Evolutionary conservation across 1,140 invertebrate species (phyloP).

Genomic region (Drosophila nikananu): DNA sequence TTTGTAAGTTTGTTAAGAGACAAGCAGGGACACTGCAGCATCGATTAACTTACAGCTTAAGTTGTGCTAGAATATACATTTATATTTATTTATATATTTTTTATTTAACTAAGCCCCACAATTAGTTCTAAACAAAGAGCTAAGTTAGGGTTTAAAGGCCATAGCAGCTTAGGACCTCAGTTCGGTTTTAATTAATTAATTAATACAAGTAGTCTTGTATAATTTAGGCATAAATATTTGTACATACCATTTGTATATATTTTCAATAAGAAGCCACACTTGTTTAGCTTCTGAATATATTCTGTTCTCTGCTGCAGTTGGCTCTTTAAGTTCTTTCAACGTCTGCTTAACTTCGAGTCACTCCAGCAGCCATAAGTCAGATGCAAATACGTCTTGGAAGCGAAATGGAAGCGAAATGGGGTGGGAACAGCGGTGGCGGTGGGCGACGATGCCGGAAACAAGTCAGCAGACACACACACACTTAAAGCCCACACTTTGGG

Average conservation of each 20-base stretch:
- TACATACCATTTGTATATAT: too few species aligned
- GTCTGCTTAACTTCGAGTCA: not conserved
- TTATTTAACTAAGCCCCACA: not conserved
- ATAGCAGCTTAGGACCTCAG: too few species aligned
- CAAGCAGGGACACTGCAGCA: not conserved
- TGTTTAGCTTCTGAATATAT: too few species aligned
- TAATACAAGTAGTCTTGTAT: too few species aligned
- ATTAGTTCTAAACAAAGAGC: too few species aligned
- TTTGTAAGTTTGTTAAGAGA: not conserved
- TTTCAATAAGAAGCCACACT: too few species aligned
- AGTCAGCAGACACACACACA: conserved; percentile 9
- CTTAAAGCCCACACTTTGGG: conserved; percentile 43
- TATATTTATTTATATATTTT: not conserved
- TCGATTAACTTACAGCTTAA: not conserved
- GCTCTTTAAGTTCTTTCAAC: not conserved
- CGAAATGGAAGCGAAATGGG: too few species aligned
- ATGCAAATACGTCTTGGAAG: not conserved
- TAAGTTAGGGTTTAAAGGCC: too few species aligned
- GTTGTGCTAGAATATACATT: not conserved
- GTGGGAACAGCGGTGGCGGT: not conserved
- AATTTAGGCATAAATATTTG: too few species aligned
- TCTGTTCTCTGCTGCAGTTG: too few species aligned
- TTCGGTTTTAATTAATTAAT: too few species aligned
- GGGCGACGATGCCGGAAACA: not conserved
- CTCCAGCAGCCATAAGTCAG: not conserved